Conservation (phyloP, 2,888 invertebrate species). For the Thelaira solivaga region DNA sequence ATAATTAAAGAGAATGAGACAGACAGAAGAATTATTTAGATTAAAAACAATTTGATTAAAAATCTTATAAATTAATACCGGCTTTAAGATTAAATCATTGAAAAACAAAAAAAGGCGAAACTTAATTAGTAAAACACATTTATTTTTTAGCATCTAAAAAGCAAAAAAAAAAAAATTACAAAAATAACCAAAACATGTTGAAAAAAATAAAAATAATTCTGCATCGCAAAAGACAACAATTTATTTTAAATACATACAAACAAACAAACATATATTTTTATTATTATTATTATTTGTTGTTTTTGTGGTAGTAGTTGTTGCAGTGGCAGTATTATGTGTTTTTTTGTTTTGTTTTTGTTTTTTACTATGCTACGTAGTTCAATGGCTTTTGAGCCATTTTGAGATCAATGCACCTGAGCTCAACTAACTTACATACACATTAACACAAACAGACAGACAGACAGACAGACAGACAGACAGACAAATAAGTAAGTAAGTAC, state of each 20-base stretch:
- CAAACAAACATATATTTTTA: not conserved
- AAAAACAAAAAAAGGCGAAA: conserved; percentile 21
- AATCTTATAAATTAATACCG: conserved; percentile 6
- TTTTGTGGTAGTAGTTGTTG: not conserved
- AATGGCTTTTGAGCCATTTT: conserved; percentile 76
- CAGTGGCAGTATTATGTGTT: conserved; percentile 17
- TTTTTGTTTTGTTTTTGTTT: conserved; percentile 39
- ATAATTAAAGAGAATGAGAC: not conserved
- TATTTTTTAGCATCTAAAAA: not conserved
- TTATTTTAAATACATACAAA: conserved; percentile 21
- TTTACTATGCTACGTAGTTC: conserved; percentile 68
- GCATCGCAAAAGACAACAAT: conserved; percentile 54
- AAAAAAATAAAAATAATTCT: conserved; percentile 44
- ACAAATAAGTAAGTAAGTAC: too few species aligned
- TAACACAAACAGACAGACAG: conserved; percentile 1
- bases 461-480: conserved; percentile 9
- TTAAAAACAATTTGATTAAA: conserved; percentile 26
- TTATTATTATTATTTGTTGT: too few species aligned
- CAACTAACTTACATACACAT: conserved; percentile 44
- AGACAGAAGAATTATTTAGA: not conserved
- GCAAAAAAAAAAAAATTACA: not conserved
- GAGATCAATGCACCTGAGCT: conserved; percentile 74
- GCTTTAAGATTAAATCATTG: not conserved
- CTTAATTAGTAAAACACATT: conserved; percentile 44
- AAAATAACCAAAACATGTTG: conserved; percentile 32